Evolutionary conservation across 2,113 vertebrate genomes (phyloP).

Genomic region (Rhea americana): DNA sequence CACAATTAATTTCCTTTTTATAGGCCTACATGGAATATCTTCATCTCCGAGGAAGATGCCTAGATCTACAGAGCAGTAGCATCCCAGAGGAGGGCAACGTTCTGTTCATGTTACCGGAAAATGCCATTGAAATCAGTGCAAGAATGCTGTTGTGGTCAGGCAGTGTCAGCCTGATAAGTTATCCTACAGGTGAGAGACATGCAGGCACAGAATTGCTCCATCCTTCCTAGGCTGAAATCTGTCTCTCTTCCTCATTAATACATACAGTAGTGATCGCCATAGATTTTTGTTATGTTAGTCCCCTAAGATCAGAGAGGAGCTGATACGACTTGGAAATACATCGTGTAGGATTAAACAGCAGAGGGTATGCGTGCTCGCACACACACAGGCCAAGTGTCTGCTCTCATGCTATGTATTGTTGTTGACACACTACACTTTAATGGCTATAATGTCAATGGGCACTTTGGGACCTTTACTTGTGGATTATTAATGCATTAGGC

Average conservation of each 20-base stretch:
- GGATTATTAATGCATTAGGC: slow-evolving; percentile 68
- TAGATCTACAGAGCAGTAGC: not conserved
- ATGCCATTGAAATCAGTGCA: slow-evolving; percentile 24
- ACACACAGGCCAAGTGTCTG: not conserved
- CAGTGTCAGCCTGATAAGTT: slow-evolving; percentile 13
- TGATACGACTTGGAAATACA: not conserved
- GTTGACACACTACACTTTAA: slow-evolving; percentile 64
- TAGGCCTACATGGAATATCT: slow-evolving; percentile 31
- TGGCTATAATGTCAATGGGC: slow-evolving; percentile 68
- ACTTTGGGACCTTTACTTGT: slow-evolving; percentile 53
- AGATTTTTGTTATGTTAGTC: slow-evolving; percentile 40
- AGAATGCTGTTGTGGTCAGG: slow-evolving; percentile 23
- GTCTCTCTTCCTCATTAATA: not conserved
- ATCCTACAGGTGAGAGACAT: accelerated
- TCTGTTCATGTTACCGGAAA: slow-evolving; percentile 26
- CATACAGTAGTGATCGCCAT: not conserved
- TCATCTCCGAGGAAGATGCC: not conserved
- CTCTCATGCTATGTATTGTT: slow-evolving; percentile 27
- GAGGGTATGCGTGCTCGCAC: slow-evolving; percentile 12
- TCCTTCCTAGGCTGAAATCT: not conserved
- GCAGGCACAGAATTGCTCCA: not conserved
- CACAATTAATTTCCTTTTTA: slow-evolving; percentile 67
- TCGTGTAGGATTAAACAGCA: slow-evolving; percentile 39
- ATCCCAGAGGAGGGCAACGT: slow-evolving; percentile 30
- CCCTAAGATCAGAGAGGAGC: slow-evolving; percentile 36